Base-by-base conservation (phyloP, 2,113 vertebrate genomes). In the Spheniscus mendiculus region DNA sequence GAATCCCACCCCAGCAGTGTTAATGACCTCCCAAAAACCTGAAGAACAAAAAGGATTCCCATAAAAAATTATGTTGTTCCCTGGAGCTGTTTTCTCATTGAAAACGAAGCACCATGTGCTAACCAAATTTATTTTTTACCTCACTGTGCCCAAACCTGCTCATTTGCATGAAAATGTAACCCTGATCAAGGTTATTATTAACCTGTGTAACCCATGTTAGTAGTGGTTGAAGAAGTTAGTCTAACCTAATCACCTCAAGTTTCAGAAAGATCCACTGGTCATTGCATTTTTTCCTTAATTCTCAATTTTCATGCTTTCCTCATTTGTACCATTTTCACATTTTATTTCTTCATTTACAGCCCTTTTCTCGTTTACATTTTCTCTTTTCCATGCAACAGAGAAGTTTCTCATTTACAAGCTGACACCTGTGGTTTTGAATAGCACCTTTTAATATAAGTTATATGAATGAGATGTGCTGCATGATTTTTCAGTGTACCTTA, bases 401-500 rank as follows among this genome's bases (percentile, higher is more conserved):
- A 80, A 91, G 49, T 66, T 97, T 88, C 29, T 83, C 61, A 78
- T 90, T 90, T 94, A 66, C 25, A 90, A 83, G 34, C 17, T 83
- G 91, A 38, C 74, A 83, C 40, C 40, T 90, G 50, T 30, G 71
- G 86, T 62, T 91, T 83, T 95, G 80, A 97, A 94, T 42, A 94
- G 70, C 22, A 61, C 30, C 27, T 85, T 92, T 96, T 96, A 90
- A 77, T 84, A 40, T 63, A 96, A 87, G 88, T 93, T 93, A 78
- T 93, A 78, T 47, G 61, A 96, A 97, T 81, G 49, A 93, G 79
- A 47, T 72, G 53, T 77, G 38, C 40, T 71, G 85, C 29, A 59
- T 67, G 80, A 77, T 92, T 95, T 96, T 91, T 91, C 83, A 88
- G 87, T 87, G 27, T 91, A 82, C 74, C 49, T 95, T 93, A 89